Base-by-base conservation (phyloP, 1,140 invertebrate genomes). In the Aphelenchoides fujianensis region DNA sequence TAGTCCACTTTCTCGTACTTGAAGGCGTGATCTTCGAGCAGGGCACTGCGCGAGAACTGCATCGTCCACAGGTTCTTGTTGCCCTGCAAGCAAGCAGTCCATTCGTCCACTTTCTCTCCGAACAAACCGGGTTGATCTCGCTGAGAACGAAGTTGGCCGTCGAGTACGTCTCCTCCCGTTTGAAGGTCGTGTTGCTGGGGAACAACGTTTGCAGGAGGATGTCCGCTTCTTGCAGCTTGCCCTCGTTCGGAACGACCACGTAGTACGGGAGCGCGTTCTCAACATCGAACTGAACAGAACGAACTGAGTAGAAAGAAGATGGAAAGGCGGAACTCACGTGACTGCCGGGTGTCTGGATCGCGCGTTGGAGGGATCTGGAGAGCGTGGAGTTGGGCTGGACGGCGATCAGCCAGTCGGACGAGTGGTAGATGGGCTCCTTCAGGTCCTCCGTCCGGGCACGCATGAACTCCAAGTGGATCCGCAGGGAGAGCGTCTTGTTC, bases 191-290 rank as follows among this genome's bases (percentile, higher is more conserved):
- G 32, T 12, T 36, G 63, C n/a, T 69, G 16, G 28, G 23, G 31
- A 61, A 2, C 2, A 19, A 31, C n/a, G 34, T 76, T 48, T 0
- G 52, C 2, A n/a, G 31, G 1, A 66, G 30, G 1, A 66, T 37
- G 34, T 31, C 28, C 7, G 78, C 77, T 9, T 61, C 27, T 69
- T 69, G 57, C 2, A 84, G 69, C 70, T 84, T 71, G 30, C 81
- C 81, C 69, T 84, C 74, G 64, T 82, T 83, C 16, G 81, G 81
- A 9, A 83, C 74, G 23, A 68, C 62, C 2, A 81, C 48, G 61
- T 67, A 81, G 19, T 70, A 64, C 1, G 79, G 79, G 2, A 81
- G 34, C 30, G 72, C 69, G 28, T 48, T n/a, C 12, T 37, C 28
- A 28, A 81, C 57, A 23, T 32, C n/a, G 27, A 77, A 27, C 76